Base-by-base conservation (phyloP, 1,140 invertebrate genomes). In the Meloidogyne hapla region DNA sequence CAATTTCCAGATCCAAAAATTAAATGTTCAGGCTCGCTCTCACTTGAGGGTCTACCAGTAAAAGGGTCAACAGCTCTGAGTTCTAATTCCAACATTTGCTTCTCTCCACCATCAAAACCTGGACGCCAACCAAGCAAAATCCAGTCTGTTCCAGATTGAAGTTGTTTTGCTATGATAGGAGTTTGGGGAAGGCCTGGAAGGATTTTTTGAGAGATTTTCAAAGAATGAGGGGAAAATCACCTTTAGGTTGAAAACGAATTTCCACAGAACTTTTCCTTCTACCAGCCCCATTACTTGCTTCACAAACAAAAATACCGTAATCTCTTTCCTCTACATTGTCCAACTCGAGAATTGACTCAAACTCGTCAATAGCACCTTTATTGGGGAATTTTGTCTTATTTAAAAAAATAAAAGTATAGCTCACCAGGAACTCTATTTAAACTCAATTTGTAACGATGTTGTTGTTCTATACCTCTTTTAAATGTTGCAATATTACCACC, bases 31-130 rank as follows among this genome's bases (percentile, higher is more conserved):
- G 74, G 76, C 23, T 77, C 66, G 42, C 33, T 61, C 18, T 68
- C 64, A 28, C 23, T 56, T 21, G 1, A 38, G 5, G 62, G 26
- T 6, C 45, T 45, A 9, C 65, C 76, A n/a, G 67, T 79, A 40
- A 70, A 72, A 21, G 78, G 69, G 73, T 81, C 68, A n/a, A 83
- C 62, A 25, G 33, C 38, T 6, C 81, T 67, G 45, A 81, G 84
- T 68, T 83, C 79, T 25, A 83, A 38, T 63, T 83, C 82, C 21
- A 84, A 83, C 2, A 48, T 42, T 69, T 83, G 81, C n/a, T 64
- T 45, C 12, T 80, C 77, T 9, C 81, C 82, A 4, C 82, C 81
- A 68, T 84, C 77, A 56, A 83, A 84, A 26, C 79, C 80, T 40
- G 82, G 77, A 33, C 56, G 45, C 81, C 81, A 83, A 23, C 83